Conservation (phyloP, 2,797 vertebrate species). For the Acipenser ruthenus region DNA sequence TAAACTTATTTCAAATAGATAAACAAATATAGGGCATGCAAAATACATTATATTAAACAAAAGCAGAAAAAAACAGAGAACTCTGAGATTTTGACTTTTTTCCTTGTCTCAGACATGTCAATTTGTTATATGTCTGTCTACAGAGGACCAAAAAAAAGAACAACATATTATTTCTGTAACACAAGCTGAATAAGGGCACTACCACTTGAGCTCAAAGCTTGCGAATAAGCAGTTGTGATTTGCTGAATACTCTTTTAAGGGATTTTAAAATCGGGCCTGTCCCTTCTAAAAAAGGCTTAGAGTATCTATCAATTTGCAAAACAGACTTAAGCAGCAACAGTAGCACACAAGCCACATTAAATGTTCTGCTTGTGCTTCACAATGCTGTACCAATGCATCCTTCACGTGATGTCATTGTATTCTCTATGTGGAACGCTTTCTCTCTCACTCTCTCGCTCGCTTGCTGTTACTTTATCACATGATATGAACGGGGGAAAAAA, state of each 20-base stretch:
- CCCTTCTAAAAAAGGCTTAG: slow-evolving; percentile 40
- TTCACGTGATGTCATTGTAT: slow-evolving; percentile 67
- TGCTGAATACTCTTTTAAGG: slow-evolving; percentile 51
- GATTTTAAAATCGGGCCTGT: slow-evolving; percentile 54
- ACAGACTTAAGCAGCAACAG: slow-evolving; percentile 62
- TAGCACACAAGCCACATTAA: slow-evolving; percentile 48
- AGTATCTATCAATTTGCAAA: slow-evolving; percentile 73
- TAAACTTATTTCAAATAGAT: no score
- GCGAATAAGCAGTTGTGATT: slow-evolving; percentile 50
- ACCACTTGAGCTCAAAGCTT: slow-evolving; percentile 30
- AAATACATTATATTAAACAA: no score
- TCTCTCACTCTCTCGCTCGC: slow-evolving; percentile 46
- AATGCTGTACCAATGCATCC: slow-evolving; percentile 41
- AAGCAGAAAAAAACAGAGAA: no score
- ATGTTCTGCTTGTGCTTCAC: slow-evolving; percentile 58
- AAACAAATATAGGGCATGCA: no score
- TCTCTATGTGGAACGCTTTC: slow-evolving; percentile 60
- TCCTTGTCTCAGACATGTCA: no score
- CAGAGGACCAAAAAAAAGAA: not conserved
- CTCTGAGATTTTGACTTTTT: no score
- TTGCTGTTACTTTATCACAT: slow-evolving; percentile 44
- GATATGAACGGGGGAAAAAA: slow-evolving; percentile 51
- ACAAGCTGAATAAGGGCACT: not conserved
- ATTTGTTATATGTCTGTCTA: not conserved
- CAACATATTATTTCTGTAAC: not conserved